Conservation (phyloP, 2,888 invertebrate genomes). For the Pseudeuparius sepicola region DNA sequence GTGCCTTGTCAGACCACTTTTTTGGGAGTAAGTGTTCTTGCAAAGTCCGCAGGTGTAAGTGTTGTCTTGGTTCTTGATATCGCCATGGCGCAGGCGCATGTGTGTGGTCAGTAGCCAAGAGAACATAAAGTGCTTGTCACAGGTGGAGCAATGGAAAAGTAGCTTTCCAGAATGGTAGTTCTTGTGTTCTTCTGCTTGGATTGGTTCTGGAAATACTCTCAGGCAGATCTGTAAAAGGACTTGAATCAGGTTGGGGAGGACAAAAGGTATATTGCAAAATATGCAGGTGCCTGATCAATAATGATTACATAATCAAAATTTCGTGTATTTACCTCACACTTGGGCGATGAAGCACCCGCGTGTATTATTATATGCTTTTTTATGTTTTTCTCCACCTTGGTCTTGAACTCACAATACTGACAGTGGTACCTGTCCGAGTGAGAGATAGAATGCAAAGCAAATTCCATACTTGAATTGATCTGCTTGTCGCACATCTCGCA, state of each 20-base stretch:
- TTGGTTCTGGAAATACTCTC: slow-evolving; percentile 20
- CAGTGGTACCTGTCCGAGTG: slow-evolving; percentile 33
- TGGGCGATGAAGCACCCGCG: slow-evolving; percentile 15
- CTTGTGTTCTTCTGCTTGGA: slow-evolving; percentile 29
- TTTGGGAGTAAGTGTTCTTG: slow-evolving; percentile 24
- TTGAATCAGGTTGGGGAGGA: too few relatives aligned
- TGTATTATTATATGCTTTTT: slow-evolving; percentile 25
- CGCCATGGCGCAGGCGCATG: slow-evolving; percentile 24
- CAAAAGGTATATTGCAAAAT: too few relatives aligned
- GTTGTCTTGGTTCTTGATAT: slow-evolving; percentile 12
- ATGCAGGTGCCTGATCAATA: too few relatives aligned
- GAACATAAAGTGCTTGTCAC: slow-evolving; percentile 36
- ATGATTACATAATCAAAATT: too few relatives aligned
- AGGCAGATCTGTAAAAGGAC: slow-evolving; percentile 22
- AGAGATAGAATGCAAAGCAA: slow-evolving; percentile 32
- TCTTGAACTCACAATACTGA: slow-evolving; percentile 32
- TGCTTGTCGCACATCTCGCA: slow-evolving; percentile 46
- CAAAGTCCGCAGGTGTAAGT: slow-evolving; percentile 21
- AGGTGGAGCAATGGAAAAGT: slow-evolving; percentile 38
- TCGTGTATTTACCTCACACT: too few relatives aligned
- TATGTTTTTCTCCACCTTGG: slow-evolving; percentile 22
- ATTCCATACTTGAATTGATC: slow-evolving; percentile 36
- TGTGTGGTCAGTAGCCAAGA: slow-evolving; percentile 37
- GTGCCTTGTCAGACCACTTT: slow-evolving; percentile 25
- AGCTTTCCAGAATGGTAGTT: slow-evolving; percentile 33